Percentiles rank a stretch among this genome's conserved stretches.
phyloP scores from a whole-genome alignment of 1,140 invertebrate genomes.

The Phymorhynchus buccinoides region DNA sequence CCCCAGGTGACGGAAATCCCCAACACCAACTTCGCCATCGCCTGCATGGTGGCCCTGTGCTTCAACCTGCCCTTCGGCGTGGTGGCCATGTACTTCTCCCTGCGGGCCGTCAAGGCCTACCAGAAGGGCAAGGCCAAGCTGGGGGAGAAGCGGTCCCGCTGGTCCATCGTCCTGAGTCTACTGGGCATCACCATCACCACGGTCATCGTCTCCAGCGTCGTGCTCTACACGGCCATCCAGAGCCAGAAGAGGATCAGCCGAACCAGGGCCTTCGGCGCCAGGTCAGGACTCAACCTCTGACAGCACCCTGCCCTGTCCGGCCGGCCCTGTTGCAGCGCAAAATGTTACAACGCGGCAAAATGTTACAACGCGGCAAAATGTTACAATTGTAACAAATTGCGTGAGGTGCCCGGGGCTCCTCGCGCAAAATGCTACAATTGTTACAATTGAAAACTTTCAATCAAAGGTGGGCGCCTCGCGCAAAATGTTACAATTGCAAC shows the following conservation, averaged over 20 bases:
- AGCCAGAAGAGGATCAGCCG: conserved; percentile 16
- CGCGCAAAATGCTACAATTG: too few relatives aligned
- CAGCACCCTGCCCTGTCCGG: neutral
- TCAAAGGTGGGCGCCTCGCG: too few relatives aligned
- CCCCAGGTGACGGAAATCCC: conserved; percentile 34
- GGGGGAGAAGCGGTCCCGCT: conserved; percentile 18
- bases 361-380: too few relatives aligned
- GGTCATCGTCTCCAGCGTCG: conserved; percentile 36
- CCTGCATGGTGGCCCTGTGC: conserved; percentile 44
- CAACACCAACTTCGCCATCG: conserved; percentile 49
- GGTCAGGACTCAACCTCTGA: conserved; percentile 19
- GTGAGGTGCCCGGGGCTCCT: too few relatives aligned
- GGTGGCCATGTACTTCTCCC: conserved; percentile 46
- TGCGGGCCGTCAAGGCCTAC: conserved; percentile 45
- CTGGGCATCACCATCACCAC: conserved; percentile 39
- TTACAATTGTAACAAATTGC: too few relatives aligned
- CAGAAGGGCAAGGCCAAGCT: conserved; percentile 33
- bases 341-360: too few relatives aligned
- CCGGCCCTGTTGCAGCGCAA: too few relatives aligned
- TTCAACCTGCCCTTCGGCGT: conserved; percentile 49
- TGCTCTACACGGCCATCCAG: conserved; percentile 21
- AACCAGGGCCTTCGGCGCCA: neutral
- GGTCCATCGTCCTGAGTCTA: conserved; percentile 33
- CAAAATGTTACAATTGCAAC: too few relatives aligned
- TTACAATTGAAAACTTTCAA: too few relatives aligned